Percentiles rank a stretch among this genome's conserved stretches.
Evolutionary conservation across 2,888 invertebrate genomes (phyloP).

Genomic region (Conops quadrifasciatus): DNA sequence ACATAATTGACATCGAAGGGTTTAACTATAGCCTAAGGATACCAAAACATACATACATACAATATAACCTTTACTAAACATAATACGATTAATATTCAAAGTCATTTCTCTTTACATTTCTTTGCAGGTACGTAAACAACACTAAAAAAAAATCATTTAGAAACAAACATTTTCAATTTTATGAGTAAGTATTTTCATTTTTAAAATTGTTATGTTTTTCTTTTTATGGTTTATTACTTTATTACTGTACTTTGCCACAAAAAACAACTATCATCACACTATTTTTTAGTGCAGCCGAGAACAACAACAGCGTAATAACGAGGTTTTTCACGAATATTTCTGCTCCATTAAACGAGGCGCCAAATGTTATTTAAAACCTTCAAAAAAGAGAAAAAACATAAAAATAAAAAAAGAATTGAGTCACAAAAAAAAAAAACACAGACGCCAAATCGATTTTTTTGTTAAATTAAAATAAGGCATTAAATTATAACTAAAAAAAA

Average conservation of each 20-base stretch:
- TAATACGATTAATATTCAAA: too few relatives aligned
- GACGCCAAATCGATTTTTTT: neutral
- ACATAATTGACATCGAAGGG: too few relatives aligned
- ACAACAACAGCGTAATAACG: neutral
- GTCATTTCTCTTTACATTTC: neutral
- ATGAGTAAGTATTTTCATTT: constrained; percentile 3
- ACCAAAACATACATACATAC: too few relatives aligned
- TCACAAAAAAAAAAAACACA: neutral
- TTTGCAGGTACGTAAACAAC: too few relatives aligned
- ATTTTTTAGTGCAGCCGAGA: neutral
- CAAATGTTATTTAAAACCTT: constrained; percentile 17
- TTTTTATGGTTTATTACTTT: too few relatives aligned
- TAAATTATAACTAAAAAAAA: neutral
- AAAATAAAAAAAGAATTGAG: constrained; percentile 3
- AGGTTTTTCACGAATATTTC: constrained; percentile 8
- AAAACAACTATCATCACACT: too few relatives aligned
- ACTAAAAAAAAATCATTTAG: neutral
- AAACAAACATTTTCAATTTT: neutral
- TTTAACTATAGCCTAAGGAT: too few relatives aligned
- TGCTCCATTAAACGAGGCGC: constrained; percentile 26
- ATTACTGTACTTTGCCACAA: too few relatives aligned
- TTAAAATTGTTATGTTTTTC: too few relatives aligned
- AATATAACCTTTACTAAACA: too few relatives aligned
- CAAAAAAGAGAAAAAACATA: neutral
- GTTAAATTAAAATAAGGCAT: neutral